A percentile compares a stretch with the other conserved stretches of the same genome.
Evolutionary conservation across 2,113 vertebrate genomes (phyloP).

Genomic region (Abramis brama): DNA sequence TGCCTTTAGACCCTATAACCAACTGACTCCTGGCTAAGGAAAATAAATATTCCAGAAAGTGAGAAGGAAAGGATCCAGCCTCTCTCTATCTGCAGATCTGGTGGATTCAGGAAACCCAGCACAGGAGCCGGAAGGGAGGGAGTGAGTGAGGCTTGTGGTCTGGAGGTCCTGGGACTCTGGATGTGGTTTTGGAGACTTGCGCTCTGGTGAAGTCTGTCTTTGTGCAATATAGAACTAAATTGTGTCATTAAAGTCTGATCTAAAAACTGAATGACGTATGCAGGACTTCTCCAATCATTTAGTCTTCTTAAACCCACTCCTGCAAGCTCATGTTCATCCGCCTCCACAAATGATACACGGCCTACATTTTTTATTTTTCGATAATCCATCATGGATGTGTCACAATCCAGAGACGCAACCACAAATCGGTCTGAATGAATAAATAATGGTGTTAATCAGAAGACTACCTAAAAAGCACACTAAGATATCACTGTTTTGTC

Average conservation of each 20-base stretch:
- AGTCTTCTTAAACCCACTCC: no score
- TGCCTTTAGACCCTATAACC: constrained; percentile 38
- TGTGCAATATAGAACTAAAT: background rate
- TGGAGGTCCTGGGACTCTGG: constrained; percentile 37
- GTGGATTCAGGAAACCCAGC: background rate
- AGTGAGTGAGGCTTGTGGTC: constrained; percentile 36
- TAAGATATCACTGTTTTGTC: no score
- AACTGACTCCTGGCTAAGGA: constrained; percentile 31
- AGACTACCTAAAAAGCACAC: no score
- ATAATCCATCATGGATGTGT: no score
- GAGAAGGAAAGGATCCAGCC: background rate
- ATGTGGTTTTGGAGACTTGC: constrained; percentile 39
- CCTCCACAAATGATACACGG: no score
- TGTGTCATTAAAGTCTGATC: background rate
- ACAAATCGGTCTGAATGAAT: no score
- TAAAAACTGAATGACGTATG: background rate
- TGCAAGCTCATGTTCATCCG: no score
- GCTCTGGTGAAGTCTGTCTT: constrained; percentile 10
- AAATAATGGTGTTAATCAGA: no score
- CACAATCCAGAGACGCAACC: no score
- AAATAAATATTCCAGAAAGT: constrained; percentile 40
- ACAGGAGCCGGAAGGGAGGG: constrained; percentile 13
- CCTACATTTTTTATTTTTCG: no score
- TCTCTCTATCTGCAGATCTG: constrained; percentile 20
- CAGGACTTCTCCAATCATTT: no score